A percentile compares a stretch with the other conserved stretches of the same genome.
Evolutionary conservation across 2,888 invertebrate genomes (phyloP).

Genomic region (Brassicogethes aeneus): DNA sequence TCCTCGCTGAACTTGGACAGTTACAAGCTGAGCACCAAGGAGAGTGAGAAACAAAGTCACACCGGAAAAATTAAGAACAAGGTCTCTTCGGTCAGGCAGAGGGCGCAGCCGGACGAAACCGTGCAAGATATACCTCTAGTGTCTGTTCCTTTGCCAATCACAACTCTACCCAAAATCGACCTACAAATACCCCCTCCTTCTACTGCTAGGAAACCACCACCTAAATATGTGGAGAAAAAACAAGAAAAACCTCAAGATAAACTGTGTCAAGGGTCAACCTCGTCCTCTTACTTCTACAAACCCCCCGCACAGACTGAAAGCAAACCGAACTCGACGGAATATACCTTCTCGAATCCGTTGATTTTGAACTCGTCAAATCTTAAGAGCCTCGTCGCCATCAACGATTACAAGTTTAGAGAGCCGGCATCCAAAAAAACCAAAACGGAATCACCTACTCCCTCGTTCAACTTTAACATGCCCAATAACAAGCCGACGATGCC

Average conservation of each 20-base stretch:
- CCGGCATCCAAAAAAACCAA: constrained; percentile 39
- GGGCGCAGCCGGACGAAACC: constrained; percentile 29
- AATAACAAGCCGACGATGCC: constrained; percentile 14
- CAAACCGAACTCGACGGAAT: constrained; percentile 22
- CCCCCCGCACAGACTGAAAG: constrained; percentile 10
- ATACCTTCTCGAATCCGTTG: constrained; percentile 45
- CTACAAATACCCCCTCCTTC: constrained; percentile 38
- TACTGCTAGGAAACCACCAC: constrained; percentile 7
- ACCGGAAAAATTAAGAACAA: constrained; percentile 19
- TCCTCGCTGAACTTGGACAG: constrained; percentile 34
- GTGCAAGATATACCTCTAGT: constrained; percentile 45
- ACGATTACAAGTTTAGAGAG: constrained; percentile 50
- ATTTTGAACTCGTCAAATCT: constrained; percentile 38
- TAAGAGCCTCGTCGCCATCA: constrained; percentile 41
- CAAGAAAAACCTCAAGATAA: constrained; percentile 5
- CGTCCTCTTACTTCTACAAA: neutral
- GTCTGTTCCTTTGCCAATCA: constrained; percentile 46
- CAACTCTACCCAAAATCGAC: constrained; percentile 50
- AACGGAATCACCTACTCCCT: constrained; percentile 7
- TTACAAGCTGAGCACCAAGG: constrained; percentile 28
- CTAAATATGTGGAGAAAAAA: constrained; percentile 2
- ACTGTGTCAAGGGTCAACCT: neutral
- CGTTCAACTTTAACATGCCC: constrained; percentile 21
- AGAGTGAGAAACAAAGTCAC: constrained; percentile 31
- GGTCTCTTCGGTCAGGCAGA: constrained; percentile 23